Evolutionary conservation across 2,113 vertebrate species (phyloP).

Genomic region (Motacilla alba): DNA sequence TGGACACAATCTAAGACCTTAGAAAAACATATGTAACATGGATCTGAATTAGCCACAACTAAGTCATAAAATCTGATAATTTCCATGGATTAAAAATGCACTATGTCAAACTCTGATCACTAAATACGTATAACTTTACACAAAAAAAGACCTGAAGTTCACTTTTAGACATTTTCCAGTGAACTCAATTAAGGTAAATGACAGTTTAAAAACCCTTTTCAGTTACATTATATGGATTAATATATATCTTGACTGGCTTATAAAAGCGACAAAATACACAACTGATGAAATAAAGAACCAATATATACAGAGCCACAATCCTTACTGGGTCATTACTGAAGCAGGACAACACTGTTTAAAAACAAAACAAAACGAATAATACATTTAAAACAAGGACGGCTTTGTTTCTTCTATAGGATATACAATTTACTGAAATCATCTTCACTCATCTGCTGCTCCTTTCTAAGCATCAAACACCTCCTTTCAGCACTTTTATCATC

Average conservation of each 20-base stretch:
- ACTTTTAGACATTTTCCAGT: not conserved
- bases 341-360: not conserved
- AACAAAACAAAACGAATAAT: not conserved
- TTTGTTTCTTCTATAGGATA: not conserved
- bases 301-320: not conserved
- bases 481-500: not conserved
- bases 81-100: not conserved
- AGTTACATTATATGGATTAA: not conserved
- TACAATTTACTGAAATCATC: not conserved
- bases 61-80: not conserved
- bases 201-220: not conserved
- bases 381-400: not conserved
- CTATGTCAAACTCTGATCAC: not conserved
- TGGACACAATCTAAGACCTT: slow-evolving; percentile 89
- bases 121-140: not conserved
- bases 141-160: not conserved
- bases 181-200: not conserved
- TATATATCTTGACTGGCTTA: not conserved
- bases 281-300: not conserved
- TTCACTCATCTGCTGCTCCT: not conserved
- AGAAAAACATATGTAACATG: not conserved
- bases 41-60: not conserved
- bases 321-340: not conserved
- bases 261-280: not conserved
- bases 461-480: not conserved